A percentile compares a stretch with the other conserved stretches of the same genome.
Conservation (phyloP, 2,888 invertebrate species). For the Sphaerophoria rueppellii region DNA sequence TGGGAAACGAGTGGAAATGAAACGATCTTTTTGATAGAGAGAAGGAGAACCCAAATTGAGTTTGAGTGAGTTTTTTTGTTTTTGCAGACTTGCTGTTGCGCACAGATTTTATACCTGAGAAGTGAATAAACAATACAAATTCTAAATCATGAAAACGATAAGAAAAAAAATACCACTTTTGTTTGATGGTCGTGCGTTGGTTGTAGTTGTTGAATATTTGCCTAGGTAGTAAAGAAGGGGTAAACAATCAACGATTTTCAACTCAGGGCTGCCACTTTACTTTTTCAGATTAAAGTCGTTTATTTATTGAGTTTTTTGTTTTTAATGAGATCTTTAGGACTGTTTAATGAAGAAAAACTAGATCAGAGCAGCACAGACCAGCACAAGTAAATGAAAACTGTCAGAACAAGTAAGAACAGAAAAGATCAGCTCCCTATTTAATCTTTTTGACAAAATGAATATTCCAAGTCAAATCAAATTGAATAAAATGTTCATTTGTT, state of each 20-base stretch:
- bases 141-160: neutral
- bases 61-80: constrained; percentile 12
- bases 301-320: too few species aligned
- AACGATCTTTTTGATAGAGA: neutral
- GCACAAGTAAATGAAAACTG: too few species aligned
- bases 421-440: too few species aligned
- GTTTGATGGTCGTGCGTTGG: constrained; percentile 1
- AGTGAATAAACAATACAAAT: neutral
- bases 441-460: too few species aligned
- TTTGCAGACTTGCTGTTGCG: constrained; percentile 48
- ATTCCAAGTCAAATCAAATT: too few species aligned
- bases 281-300: neutral
- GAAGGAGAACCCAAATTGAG: constrained; percentile 8
- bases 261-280: neutral
- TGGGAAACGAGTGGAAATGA: constrained; percentile 19
- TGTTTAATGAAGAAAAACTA: too few species aligned
- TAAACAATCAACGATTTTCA: neutral
- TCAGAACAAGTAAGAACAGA: too few species aligned
- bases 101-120: constrained; percentile 42
- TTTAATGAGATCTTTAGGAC: too few species aligned
- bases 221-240: constrained; percentile 1
- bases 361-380: too few species aligned
- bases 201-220: constrained; percentile 20
- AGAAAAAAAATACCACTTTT: constrained; percentile 12
- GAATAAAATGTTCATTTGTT: too few species aligned